Evolutionary conservation across 2,113 vertebrate species (phyloP).

Genomic region (Cairina moschata): DNA sequence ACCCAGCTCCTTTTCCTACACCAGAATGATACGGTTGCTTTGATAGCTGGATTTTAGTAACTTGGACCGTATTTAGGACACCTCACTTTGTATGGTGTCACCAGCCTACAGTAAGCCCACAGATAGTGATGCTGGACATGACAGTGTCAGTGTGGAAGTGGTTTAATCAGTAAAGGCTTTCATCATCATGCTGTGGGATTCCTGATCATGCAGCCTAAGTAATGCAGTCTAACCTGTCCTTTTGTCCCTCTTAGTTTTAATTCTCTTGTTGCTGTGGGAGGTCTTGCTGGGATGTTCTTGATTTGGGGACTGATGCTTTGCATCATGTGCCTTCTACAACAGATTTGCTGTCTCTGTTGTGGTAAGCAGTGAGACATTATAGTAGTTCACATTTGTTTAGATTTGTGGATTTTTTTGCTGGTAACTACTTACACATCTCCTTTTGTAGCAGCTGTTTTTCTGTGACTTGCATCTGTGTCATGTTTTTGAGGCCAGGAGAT

Average conservation of each 20-base stretch:
- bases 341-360: conserved; percentile 36
- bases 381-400: conserved; percentile 48
- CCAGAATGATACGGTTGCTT: not conserved
- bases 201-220: not conserved
- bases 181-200: not conserved
- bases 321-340: conserved; percentile 24
- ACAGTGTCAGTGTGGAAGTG: not conserved
- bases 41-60: not conserved
- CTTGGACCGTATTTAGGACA: rapidly evolving
- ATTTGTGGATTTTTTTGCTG: conserved; percentile 32
- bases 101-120: rapidly evolving
- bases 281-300: conserved; percentile 32
- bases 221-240: not conserved
- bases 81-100: rapidly evolving
- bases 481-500: conserved; percentile 50
- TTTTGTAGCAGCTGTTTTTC: conserved; percentile 49
- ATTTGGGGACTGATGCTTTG: not conserved
- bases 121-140: not conserved
- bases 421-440: conserved; percentile 38
- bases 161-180: not conserved
- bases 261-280: conserved; percentile 6
- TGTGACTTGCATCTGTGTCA: conserved; percentile 39
- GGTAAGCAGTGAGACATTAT: conserved; percentile 25
- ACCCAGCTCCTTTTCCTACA: not conserved
- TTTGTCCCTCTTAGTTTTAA: not conserved